Base-by-base conservation (phyloP, 2,113 vertebrate species). In the Brachirus orientalis region DNA sequence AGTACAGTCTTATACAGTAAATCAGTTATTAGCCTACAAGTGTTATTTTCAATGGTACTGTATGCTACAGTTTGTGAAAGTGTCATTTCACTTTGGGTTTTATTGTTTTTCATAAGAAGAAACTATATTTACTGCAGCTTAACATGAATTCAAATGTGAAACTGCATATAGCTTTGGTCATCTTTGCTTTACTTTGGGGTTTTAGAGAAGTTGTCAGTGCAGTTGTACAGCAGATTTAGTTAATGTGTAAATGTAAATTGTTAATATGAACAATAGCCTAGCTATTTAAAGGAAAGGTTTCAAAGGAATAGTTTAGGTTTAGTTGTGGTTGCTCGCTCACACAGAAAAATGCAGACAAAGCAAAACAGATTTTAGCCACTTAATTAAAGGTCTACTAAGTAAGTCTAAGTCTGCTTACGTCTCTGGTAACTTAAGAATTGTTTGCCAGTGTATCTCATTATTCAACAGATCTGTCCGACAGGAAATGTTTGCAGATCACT, bases 1-100 rank as follows among this genome's bases (percentile, higher is more conserved):
- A 57, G 67, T 61, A 62, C 65, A 65, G 80, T 84, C 75, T 75
- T 72, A 82, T 59, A 43, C 68, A 80, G 79, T 81, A 3, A 70
- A 63, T 40, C 13, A 48, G 20, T 70, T 57, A 45, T n/a, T 46
- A 84, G 76, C 48, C 28, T 11, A 28, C 28, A 53, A 37, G 46
- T 80, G 57, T 67, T 64, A 8, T 61, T 70, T 51, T 41, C 46
- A 63, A 61, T n/a, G 63, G 33, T 60, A 70, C 53, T 82, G 77
- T 67, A 16, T 62, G 54, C 17, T 57, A 55, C 37, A 54, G 48
- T 68, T 0, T 63, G 44, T 17, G 6, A 28, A 60, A 47, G 61
- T 38, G 9, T n/a, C 1, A 43, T 46, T 55, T 62, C 72, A 43
- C 72, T 65, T 75, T 50, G 51, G 43, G 65, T 20, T 13, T 69